A percentile compares a stretch with the other conserved stretches of the same genome.
These are phyloP conservation scores for Cerceris rybyensis DNA, from an alignment of 2,888 invertebrate genomes.

Conservation along the genomic window DNA sequence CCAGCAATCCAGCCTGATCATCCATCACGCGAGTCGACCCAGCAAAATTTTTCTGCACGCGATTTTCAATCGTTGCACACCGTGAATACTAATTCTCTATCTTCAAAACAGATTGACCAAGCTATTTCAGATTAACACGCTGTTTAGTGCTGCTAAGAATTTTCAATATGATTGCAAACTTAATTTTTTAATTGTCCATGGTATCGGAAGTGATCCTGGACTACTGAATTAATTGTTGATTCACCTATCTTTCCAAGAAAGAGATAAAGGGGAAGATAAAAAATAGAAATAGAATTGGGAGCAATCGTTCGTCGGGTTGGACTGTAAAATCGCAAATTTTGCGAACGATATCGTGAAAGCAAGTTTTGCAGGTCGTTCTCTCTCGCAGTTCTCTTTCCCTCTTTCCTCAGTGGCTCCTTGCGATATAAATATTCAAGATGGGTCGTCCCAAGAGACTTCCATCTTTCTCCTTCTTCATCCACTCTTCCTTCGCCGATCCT, in stretches of 20 bases:
- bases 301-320: too few species aligned
- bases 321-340: not conserved
- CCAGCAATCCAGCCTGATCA: slow-evolving; percentile 59
- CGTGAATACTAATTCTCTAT: slow-evolving; percentile 37
- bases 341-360: not conserved
- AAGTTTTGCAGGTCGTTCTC: slow-evolving; percentile 39
- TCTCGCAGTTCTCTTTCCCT: slow-evolving; percentile 44
- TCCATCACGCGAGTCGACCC: slow-evolving; percentile 60
- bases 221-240: too few species aligned
- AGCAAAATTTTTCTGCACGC: not conserved
- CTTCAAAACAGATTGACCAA: slow-evolving; percentile 8
- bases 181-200: too few species aligned
- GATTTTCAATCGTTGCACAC: slow-evolving; percentile 23
- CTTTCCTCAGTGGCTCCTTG: slow-evolving; percentile 57
- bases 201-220: too few species aligned
- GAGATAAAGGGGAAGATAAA: too few species aligned
- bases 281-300: too few species aligned
- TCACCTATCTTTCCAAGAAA: too few species aligned
- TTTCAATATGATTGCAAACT: too few species aligned
- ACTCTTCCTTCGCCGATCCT: slow-evolving; percentile 11
- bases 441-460: slow-evolving; percentile 57
- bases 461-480: slow-evolving; percentile 25
- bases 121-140: slow-evolving; percentile 21
- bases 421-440: slow-evolving; percentile 77
- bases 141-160: not conserved